phyloP scores from a whole-genome alignment of 92 coral and sea anemone genomes.

The Epizoanthus rinbou region DNA sequence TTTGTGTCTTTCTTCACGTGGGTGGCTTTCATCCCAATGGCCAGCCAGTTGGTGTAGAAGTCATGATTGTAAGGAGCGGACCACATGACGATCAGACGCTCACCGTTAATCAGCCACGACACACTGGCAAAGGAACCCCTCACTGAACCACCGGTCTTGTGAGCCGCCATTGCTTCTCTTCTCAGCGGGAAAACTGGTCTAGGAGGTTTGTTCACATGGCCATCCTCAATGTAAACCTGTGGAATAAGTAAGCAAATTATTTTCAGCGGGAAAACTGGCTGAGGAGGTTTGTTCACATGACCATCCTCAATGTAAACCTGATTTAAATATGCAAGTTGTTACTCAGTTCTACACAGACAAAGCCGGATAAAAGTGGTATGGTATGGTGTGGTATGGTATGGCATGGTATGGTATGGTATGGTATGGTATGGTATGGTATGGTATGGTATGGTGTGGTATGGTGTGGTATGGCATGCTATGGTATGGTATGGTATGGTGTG shows the following conservation, averaged over 20 bases:
- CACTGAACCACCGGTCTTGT: background rate
- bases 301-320: constrained; percentile 16
- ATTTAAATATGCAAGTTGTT: background rate
- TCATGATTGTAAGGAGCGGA: constrained; percentile 18
- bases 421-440: no score
- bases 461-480: no score
- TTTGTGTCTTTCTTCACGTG: constrained; percentile 1
- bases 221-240: constrained; percentile 8
- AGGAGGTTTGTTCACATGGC: constrained; percentile 11
- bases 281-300: constrained; percentile 6
- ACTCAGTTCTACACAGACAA: no score
- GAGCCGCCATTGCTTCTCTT: constrained; percentile 26
- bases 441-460: no score
- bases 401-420: no score
- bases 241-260: no score
- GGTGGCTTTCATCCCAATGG: constrained; percentile 8
- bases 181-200: constrained; percentile 20
- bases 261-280: constrained; percentile 15
- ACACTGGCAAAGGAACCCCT: constrained; percentile 16
- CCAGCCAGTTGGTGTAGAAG: constrained; percentile 13
- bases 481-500: no score
- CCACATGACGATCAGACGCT: constrained; percentile 15
- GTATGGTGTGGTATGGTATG: no score
- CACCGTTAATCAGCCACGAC: constrained; percentile 10
- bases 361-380: no score